Evolutionary conservation across 2,888 invertebrate species (phyloP), one percentile per base, ranked within the genome.

Genomic region (Amphipyra berbera): DNA sequence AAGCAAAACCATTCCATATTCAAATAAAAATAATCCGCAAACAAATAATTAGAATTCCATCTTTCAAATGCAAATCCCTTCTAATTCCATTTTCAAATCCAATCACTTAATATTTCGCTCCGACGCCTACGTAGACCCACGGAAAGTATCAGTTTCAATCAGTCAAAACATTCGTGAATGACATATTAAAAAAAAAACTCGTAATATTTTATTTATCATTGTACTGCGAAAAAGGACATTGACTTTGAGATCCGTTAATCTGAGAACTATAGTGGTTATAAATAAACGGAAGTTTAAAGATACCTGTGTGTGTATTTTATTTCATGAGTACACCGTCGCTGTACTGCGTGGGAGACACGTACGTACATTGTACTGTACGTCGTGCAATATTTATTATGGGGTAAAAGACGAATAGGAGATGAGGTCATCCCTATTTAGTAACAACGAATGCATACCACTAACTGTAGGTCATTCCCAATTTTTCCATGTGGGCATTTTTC

Each of bases 141-240:
- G 48, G 49, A 61, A 68, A 58, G 57, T 73, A 73, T 73, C 73
- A 37, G 52, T 57, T 73, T 46, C 69, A 60, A 73, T 58, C 54
- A 55, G 59, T 57, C 68, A 68, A 62, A 62, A 47, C 49, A 40
- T 10, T 44, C 49, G 59, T 52, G 63, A 58, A 9, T 46, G 48
- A 30, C 53, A 35, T 21, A 21, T 50, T 45, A 55, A 54, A 14
- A 55, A 54, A 14, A n/a, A 37, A 27, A 46, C 30, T 21, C 21
- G 21, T 21, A 44, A 59, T 45, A 48, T 38, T 50, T 33, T 40
- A 33, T 61, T 55, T 61, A 55, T 53, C 41, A 12, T 27, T 27
- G 12, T 27, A 14, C 60, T 21, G 30, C 33, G 37, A 57, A 54
- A 53, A 62, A 66, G 70, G 60, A 66, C 73, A 63, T 70, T 73